phyloP scores from a whole-genome alignment of 2,888 invertebrate genomes.

The Biston stratarius region DNA sequence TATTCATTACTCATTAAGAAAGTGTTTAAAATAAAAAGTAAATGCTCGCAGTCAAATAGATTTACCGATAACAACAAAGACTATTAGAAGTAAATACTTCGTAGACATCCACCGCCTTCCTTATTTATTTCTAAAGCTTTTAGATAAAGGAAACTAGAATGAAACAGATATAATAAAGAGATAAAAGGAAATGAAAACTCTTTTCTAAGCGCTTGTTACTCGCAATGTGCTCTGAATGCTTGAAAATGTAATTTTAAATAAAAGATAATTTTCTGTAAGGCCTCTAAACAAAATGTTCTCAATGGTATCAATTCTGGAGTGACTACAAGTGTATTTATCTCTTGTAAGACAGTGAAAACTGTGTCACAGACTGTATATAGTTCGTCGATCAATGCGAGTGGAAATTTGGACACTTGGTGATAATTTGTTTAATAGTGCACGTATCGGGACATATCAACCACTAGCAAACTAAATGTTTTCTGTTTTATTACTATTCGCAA shows the following conservation, averaged over 20 bases:
- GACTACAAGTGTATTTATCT: too few relatives aligned
- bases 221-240: conserved; percentile 4
- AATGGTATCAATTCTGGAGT: too few relatives aligned
- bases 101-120: neutral
- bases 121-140: conserved; percentile 19
- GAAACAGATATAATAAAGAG: conserved; percentile 21
- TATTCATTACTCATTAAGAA: neutral
- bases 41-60: neutral
- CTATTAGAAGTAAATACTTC: conserved; percentile 7
- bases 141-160: conserved; percentile 27
- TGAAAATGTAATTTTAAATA: conserved; percentile 4
- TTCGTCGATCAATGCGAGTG: too few relatives aligned
- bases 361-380: too few relatives aligned
- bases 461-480: too few relatives aligned
- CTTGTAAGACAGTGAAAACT: too few relatives aligned
- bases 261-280: neutral
- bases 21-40: neutral
- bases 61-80: neutral
- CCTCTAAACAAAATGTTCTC: too few relatives aligned
- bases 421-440: too few relatives aligned
- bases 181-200: conserved; percentile 19
- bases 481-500: too few relatives aligned
- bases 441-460: too few relatives aligned
- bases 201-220: conserved; percentile 15
- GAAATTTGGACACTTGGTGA: too few relatives aligned